phyloP scores from a whole-genome alignment of 2,797 vertebrate genomes.

The Hydrocynus forskahlii region DNA sequence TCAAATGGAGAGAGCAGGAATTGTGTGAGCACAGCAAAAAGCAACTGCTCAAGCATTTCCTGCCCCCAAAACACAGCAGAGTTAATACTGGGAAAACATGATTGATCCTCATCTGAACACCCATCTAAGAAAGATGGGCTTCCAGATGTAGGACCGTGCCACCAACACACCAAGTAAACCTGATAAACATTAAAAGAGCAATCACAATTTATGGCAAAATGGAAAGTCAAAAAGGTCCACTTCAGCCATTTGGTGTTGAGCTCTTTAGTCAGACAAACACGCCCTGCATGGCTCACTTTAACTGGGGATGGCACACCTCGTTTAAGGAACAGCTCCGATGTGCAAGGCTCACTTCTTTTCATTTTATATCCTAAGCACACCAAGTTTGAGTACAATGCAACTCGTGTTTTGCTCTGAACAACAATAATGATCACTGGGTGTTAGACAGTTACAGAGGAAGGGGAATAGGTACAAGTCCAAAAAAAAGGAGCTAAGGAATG shows the following conservation, averaged over 20 bases:
- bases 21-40: conserved; percentile 10
- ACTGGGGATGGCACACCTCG: conserved; percentile 48
- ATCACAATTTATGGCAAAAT: conserved; percentile 44
- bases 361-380: conserved; percentile 43
- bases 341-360: conserved; percentile 26
- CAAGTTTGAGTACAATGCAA: conserved; percentile 37
- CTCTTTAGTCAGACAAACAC: conserved; percentile 54
- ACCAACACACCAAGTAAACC: conserved; percentile 13
- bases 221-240: conserved; percentile 50
- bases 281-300: conserved; percentile 34
- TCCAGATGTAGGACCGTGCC: neutral
- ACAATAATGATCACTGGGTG: conserved; percentile 4
- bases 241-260: conserved; percentile 53
- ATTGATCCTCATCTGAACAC: conserved; percentile 22
- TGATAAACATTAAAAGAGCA: conserved; percentile 37
- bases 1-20: conserved; percentile 11
- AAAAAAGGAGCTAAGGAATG: conserved; percentile 47
- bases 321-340: conserved; percentile 36
- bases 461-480: conserved; percentile 27
- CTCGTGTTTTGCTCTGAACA: conserved; percentile 39
- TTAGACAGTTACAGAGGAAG: conserved; percentile 34
- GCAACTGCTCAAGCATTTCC: conserved; percentile 1
- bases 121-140: conserved; percentile 1
- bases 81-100: conserved; percentile 39
- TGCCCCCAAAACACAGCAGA: conserved; percentile 30